Evolutionary conservation across 1,140 invertebrate species (phyloP).

Genomic region (Dreissena polymorpha): DNA sequence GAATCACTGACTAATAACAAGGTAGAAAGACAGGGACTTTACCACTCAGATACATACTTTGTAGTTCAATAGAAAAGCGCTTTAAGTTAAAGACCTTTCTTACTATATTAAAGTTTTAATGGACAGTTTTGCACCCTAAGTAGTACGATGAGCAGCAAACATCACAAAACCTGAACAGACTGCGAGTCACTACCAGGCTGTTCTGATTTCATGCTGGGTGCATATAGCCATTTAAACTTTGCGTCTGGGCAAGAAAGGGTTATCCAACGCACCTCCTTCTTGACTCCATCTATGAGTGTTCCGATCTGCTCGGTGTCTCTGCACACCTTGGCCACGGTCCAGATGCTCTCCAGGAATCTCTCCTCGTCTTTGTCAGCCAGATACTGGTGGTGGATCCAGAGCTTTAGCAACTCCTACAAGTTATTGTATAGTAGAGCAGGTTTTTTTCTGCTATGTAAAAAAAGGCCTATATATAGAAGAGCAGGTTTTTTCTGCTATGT

Average conservation of each 20-base stretch:
- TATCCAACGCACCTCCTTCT: slow-evolving; percentile 63
- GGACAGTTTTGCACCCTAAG: too few relatives aligned
- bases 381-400: slow-evolving; percentile 70
- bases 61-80: too few relatives aligned
- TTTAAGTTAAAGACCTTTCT: too few relatives aligned
- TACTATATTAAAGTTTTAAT: too few relatives aligned
- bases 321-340: slow-evolving; percentile 71
- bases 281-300: slow-evolving; percentile 66
- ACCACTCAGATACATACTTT: not conserved
- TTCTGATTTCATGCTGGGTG: too few relatives aligned
- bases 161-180: too few relatives aligned
- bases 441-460: too few relatives aligned
- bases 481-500: too few relatives aligned
- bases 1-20: not conserved
- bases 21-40: not conserved
- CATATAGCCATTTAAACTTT: not conserved
- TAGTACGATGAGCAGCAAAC: too few relatives aligned
- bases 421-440: too few relatives aligned
- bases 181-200: too few relatives aligned
- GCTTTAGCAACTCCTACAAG: slow-evolving; percentile 62
- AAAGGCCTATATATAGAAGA: too few relatives aligned
- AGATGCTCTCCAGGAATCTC: slow-evolving; percentile 67
- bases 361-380: slow-evolving; percentile 67
- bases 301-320: slow-evolving; percentile 68
- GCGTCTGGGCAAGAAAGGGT: not conserved